These are phyloP conservation scores for Daphoenositta chrysoptera DNA, from an alignment of 2,113 vertebrate species.

Conservation along the genomic window DNA sequence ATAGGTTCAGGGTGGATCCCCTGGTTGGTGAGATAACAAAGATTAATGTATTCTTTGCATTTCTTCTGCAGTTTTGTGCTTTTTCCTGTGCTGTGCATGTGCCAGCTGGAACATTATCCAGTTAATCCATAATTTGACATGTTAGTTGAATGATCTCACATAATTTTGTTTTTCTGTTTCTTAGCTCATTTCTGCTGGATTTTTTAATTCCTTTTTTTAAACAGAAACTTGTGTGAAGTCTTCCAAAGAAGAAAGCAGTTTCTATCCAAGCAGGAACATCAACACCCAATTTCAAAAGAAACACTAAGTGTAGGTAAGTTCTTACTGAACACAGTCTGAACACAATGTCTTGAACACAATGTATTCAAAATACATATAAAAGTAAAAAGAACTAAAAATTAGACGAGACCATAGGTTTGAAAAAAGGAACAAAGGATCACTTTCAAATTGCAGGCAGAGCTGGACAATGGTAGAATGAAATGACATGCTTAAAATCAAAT, in stretches of 20 bases:
- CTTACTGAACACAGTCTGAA: constrained; percentile 31
- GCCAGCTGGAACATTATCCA: neutral
- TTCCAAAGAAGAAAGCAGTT: constrained; percentile 40
- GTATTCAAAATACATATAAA: constrained; percentile 47
- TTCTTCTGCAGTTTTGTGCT: neutral
- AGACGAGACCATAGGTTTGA: constrained; percentile 21
- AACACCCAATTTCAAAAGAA: constrained; percentile 37
- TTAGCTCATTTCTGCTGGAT: neutral
- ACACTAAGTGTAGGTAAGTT: constrained; percentile 10
- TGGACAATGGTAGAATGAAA: constrained; percentile 23
- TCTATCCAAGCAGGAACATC: neutral
- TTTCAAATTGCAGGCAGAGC: constrained; percentile 50
- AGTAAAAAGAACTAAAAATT: constrained; percentile 53
- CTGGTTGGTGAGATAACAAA: neutral
- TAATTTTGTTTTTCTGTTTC: neutral
- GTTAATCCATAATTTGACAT: neutral
- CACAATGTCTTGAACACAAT: neutral
- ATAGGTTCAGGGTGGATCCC: neutral
- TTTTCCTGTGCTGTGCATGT: neutral
- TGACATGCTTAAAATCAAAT: constrained; percentile 38
- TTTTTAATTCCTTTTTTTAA: neutral
- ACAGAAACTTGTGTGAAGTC: constrained; percentile 45
- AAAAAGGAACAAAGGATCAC: constrained; percentile 49
- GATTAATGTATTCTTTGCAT: neutral
- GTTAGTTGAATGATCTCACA: neutral